Evolutionary conservation across 1,140 invertebrate genomes (phyloP).

Genomic region (Hermetia illucens): DNA sequence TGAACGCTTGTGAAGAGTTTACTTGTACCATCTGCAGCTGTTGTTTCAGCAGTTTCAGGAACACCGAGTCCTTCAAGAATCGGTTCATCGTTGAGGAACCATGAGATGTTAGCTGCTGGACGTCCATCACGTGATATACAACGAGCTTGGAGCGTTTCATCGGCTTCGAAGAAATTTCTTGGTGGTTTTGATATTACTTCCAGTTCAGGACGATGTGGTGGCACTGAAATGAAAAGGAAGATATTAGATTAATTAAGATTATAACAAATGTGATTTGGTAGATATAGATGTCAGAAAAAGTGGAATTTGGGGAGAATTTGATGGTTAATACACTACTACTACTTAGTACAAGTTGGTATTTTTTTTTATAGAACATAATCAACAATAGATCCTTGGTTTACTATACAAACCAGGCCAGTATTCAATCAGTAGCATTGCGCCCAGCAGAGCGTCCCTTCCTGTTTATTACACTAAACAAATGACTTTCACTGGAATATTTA

Average conservation of each 20-base stretch:
- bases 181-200: constrained; percentile 32
- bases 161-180: constrained; percentile 35
- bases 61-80: constrained; percentile 39
- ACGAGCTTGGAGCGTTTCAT: constrained; percentile 42
- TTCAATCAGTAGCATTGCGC: too few species aligned
- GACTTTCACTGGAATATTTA: too few species aligned
- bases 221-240: constrained; percentile 31
- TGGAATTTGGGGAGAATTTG: too few species aligned
- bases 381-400: too few species aligned
- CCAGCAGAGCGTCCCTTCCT: too few species aligned
- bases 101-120: constrained; percentile 54
- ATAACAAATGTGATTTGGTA: too few species aligned
- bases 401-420: too few species aligned
- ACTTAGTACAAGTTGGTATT: too few species aligned
- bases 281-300: too few species aligned
- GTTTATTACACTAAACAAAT: too few species aligned
- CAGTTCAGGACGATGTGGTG: constrained; percentile 42
- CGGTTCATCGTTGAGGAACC: constrained; percentile 45
- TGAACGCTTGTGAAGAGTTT: constrained; percentile 39
- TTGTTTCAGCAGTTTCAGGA: constrained; percentile 32
- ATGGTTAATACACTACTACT: too few species aligned
- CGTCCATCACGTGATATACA: constrained; percentile 52
- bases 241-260: neutral
- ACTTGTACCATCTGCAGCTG: constrained; percentile 29
- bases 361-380: too few species aligned